A percentile compares a stretch with the other conserved stretches of the same genome.
Conservation (phyloP, 2,888 invertebrate species). For the Lymantria monacha region DNA sequence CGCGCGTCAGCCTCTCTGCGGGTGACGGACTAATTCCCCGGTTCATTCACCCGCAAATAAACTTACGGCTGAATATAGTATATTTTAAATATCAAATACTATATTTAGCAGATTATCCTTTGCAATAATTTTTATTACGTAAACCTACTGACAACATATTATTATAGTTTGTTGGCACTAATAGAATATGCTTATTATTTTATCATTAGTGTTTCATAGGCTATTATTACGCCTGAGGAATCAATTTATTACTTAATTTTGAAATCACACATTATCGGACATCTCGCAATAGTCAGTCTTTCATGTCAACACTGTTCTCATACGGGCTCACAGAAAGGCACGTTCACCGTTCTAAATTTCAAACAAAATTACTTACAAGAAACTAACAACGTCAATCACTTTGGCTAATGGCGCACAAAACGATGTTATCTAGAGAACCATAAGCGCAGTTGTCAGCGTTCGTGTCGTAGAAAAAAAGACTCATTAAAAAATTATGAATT, state of each 20-base stretch:
- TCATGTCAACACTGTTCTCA: slow-evolving; percentile 59
- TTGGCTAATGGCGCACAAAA: slow-evolving; percentile 73
- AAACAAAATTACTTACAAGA: slow-evolving; percentile 80
- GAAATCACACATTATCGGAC: slow-evolving; percentile 30
- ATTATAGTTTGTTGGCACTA: too few species aligned
- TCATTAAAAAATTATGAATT: slow-evolving; percentile 69
- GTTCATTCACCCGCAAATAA: too few species aligned
- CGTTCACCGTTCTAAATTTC: slow-evolving; percentile 66
- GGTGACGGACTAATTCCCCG: too few species aligned
- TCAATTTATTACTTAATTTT: slow-evolving; percentile 29
- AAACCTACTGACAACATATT: too few species aligned
- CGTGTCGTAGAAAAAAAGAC: slow-evolving; percentile 45
- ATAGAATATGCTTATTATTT: slow-evolving; percentile 1
- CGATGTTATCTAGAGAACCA: slow-evolving; percentile 68
- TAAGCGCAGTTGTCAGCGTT: slow-evolving; percentile 75
- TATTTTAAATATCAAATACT: too few species aligned
- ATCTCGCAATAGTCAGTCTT: slow-evolving; percentile 46
- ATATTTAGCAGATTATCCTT: too few species aligned
- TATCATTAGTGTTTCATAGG: slow-evolving; percentile 26
- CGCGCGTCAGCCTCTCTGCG: too few species aligned
- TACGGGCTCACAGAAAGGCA: slow-evolving; percentile 47
- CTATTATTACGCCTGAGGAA: slow-evolving; percentile 27
- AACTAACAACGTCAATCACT: slow-evolving; percentile 78
- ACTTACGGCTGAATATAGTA: too few species aligned
- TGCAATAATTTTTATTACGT: too few species aligned